Conservation (phyloP, 1,140 invertebrate species). For the Apis florea region DNA sequence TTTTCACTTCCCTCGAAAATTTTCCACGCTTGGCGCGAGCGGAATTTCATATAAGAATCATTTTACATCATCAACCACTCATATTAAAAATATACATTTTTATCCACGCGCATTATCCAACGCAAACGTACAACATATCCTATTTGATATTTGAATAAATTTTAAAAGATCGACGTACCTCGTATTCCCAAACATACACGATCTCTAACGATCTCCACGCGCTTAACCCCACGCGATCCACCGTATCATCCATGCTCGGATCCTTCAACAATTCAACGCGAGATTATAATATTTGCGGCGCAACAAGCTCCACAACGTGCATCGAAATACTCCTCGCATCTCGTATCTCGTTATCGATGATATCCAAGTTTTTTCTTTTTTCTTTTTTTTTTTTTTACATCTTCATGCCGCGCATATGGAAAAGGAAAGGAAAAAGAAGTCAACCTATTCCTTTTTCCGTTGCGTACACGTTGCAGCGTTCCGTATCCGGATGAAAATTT, state of each 20-base stretch:
- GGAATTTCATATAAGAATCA: too few relatives aligned
- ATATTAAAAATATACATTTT: too few relatives aligned
- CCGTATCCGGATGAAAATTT: slow-evolving; percentile 28
- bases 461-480: too few relatives aligned
- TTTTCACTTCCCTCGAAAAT: not conserved
- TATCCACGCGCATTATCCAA: too few relatives aligned
- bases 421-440: not conserved
- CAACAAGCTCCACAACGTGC: not conserved
- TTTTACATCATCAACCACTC: too few relatives aligned
- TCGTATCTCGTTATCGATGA: slow-evolving; percentile 14
- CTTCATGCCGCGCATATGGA: too few relatives aligned
- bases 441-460: not conserved
- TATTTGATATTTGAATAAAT: not conserved
- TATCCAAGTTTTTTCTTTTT: not conserved
- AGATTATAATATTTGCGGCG: not conserved
- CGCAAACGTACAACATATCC: too few relatives aligned
- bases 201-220: not conserved
- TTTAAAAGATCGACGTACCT: not conserved
- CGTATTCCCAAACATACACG: not conserved
- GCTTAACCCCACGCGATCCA: too few relatives aligned
- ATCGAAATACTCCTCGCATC: not conserved
- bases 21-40: too few relatives aligned
- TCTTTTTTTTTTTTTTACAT: not conserved
- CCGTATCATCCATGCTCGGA: not conserved
- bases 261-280: not conserved